Percentiles rank a stretch among this genome's conserved stretches.
Conservation (phyloP, 2,797 vertebrate genomes). For the Tenualosa ilisha region DNA sequence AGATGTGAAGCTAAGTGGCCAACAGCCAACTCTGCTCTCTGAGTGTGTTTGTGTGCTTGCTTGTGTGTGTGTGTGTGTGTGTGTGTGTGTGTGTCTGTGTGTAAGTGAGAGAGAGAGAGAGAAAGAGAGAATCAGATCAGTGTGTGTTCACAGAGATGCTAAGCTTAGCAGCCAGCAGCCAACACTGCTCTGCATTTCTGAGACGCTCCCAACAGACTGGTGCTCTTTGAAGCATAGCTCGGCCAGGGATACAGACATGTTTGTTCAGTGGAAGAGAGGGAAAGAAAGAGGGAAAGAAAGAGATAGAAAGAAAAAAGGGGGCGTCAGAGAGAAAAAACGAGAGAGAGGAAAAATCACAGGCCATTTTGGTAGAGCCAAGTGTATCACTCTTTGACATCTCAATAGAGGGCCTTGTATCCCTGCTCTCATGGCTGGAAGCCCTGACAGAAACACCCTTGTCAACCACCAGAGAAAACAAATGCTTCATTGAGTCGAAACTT, state of each 20-base stretch:
- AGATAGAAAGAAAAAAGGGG: background rate
- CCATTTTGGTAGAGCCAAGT: constrained; percentile 68
- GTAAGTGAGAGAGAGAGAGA: constrained; percentile 40
- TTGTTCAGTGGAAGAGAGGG: constrained; percentile 68
- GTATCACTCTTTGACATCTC: constrained; percentile 78
- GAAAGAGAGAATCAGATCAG: background rate
- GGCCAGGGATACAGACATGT: constrained; percentile 79
- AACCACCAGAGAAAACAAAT: constrained; percentile 78
- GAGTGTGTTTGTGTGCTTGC: too few relatives aligned
- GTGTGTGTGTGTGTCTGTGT: constrained; percentile 44
- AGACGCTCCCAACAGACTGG: constrained; percentile 79
- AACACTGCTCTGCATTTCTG: constrained; percentile 78
- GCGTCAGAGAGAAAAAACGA: constrained; percentile 55
- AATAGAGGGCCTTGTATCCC: constrained; percentile 75
- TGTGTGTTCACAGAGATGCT: constrained; percentile 67
- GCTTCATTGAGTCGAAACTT: constrained; percentile 74
- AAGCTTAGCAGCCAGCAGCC: constrained; percentile 73
- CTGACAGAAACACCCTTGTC: constrained; percentile 77
- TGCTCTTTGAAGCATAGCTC: constrained; percentile 82
- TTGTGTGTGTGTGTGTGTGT: constrained; percentile 42
- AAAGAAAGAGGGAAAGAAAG: background rate
- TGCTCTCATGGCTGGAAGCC: constrained; percentile 71
- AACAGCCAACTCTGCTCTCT: constrained; percentile 63
- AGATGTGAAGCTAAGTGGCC: constrained; percentile 35
- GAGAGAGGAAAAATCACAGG: constrained; percentile 57